These are phyloP conservation scores for Myotis yumanensis DNA, from an alignment of 2,113 vertebrate genomes.

Conservation along the genomic window DNA sequence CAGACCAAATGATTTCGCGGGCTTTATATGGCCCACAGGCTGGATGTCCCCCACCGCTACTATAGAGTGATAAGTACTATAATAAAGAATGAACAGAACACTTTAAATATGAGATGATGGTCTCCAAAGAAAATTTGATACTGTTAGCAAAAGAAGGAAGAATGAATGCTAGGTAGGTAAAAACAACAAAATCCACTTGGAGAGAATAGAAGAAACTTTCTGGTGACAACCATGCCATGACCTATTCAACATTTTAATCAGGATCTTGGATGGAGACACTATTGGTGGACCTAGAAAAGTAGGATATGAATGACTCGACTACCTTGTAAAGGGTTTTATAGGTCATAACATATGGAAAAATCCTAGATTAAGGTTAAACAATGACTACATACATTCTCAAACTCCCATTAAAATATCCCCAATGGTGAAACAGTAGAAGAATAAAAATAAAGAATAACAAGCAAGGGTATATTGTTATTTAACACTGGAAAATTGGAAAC, in stretches of 20 bases:
- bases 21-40: no score
- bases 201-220: not conserved
- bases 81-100: not conserved
- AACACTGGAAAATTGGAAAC: not conserved
- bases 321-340: not conserved
- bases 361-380: not conserved
- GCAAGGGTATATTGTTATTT: not conserved
- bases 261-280: not conserved
- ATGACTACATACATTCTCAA: not conserved
- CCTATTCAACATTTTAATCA: not conserved
- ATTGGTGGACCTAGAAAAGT: not conserved
- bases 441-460: not conserved
- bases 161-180: not conserved
- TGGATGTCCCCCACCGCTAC: no score
- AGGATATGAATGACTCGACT: not conserved
- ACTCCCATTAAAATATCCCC: not conserved
- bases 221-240: not conserved
- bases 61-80: no score
- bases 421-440: not conserved
- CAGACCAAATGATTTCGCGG: no score
- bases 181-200: not conserved
- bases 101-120: not conserved
- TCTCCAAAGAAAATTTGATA: not conserved
- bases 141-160: not conserved
- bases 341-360: not conserved